A percentile compares a stretch with the other conserved stretches of the same genome.
phyloP scores from a whole-genome alignment of 2,888 invertebrate genomes.

The Pseudococcus jackbeardsleyi region DNA sequence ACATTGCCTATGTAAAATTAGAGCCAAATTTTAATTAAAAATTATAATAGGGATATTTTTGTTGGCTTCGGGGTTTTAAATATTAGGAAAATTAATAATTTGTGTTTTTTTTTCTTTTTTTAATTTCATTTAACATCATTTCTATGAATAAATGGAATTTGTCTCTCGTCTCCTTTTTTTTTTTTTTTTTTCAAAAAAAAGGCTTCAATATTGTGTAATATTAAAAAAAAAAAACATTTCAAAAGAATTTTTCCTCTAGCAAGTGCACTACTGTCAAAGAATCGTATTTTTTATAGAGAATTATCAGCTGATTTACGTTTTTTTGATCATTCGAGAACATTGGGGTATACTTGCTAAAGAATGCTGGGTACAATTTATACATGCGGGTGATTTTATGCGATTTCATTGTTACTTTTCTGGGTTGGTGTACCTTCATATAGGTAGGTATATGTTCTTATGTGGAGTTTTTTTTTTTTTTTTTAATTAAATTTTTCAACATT shows the following conservation, averaged over 20 bases:
- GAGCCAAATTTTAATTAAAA: not conserved
- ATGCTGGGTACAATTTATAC: not conserved
- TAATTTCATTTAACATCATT: no score
- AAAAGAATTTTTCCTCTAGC: not conserved
- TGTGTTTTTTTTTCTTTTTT: no score
- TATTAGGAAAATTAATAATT: no score
- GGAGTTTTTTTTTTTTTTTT: not conserved
- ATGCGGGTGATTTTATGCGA: constrained; percentile 22
- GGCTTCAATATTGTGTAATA: not conserved
- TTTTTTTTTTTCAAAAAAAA: not conserved
- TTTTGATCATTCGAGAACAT: not conserved
- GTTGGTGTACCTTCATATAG: not conserved
- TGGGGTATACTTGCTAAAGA: not conserved
- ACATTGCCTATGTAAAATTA: not conserved
- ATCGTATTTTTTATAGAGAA: not conserved
- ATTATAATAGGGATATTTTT: not conserved
- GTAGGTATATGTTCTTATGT: not conserved
- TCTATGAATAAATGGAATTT: no score
- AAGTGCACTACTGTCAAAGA: not conserved
- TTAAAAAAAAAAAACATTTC: not conserved
- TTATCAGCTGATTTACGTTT: constrained; percentile 8
- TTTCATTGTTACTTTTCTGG: not conserved
- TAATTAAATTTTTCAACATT: not conserved
- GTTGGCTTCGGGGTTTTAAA: no score
- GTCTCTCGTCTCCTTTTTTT: no score